These are phyloP conservation scores for Ictalurus furcatus DNA, from an alignment of 2,113 vertebrate species.

Conservation along the genomic window DNA sequence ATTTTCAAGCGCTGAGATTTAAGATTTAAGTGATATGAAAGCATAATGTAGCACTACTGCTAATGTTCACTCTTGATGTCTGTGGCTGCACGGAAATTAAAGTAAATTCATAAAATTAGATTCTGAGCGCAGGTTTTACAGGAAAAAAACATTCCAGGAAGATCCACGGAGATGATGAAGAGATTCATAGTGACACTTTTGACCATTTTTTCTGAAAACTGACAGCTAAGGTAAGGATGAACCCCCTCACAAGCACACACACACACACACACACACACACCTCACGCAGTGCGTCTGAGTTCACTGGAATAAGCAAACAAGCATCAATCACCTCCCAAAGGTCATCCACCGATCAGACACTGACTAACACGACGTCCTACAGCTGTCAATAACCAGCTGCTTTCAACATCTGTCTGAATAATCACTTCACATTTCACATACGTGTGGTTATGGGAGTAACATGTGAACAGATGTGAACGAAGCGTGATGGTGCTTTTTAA, in stretches of 20 bases:
- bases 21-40: background rate
- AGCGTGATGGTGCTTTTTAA: background rate
- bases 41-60: background rate
- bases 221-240: background rate
- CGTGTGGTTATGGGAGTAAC: background rate
- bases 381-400: background rate
- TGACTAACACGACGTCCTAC: background rate
- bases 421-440: background rate
- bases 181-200: background rate
- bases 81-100: background rate
- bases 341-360: slow-evolving; percentile 58
- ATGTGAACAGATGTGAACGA: background rate
- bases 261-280: slow-evolving; percentile 23
- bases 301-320: slow-evolving; percentile 64
- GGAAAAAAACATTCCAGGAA: background rate
- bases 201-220: background rate
- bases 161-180: background rate
- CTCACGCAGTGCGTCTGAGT: slow-evolving; percentile 26
- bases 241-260: background rate
- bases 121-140: background rate
- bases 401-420: slow-evolving; percentile 1
- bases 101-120: background rate
- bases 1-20: background rate
- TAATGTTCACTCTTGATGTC: background rate
- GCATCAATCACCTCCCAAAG: slow-evolving; percentile 55